Evolutionary conservation across 2,113 vertebrate species (phyloP).

Genomic region (Ctenodactylus gundi): DNA sequence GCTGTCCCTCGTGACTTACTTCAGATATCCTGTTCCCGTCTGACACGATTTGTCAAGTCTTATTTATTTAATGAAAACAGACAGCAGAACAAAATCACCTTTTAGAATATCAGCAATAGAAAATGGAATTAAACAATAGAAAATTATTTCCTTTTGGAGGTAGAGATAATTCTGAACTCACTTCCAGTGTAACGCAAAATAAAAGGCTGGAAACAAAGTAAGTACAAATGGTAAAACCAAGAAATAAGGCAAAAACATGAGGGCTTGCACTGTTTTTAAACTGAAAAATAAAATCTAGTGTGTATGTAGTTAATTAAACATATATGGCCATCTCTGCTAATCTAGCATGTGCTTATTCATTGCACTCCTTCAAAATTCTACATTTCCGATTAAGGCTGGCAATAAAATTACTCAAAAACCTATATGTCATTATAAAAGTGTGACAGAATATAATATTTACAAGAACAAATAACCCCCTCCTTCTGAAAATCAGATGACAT

Average conservation of each 20-base stretch:
- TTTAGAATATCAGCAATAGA: neutral
- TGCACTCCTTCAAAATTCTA: neutral
- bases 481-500: neutral
- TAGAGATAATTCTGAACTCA: neutral
- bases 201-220: neutral
- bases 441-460: neutral
- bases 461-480: neutral
- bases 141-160: neutral
- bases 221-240: neutral
- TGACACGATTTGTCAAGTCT: neutral
- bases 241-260: neutral
- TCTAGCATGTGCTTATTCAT: neutral
- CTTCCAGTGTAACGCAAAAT: neutral
- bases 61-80: neutral
- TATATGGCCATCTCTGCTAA: neutral
- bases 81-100: neutral
- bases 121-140: neutral
- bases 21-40: neutral
- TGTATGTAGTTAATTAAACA: neutral
- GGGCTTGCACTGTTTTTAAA: neutral
- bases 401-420: neutral
- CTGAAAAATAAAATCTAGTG: neutral
- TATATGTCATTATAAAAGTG: neutral
- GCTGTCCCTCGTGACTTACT: neutral
- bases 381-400: neutral